Base-by-base conservation (phyloP, 2,888 invertebrate genomes). In the Drosophila peninsularis region DNA sequence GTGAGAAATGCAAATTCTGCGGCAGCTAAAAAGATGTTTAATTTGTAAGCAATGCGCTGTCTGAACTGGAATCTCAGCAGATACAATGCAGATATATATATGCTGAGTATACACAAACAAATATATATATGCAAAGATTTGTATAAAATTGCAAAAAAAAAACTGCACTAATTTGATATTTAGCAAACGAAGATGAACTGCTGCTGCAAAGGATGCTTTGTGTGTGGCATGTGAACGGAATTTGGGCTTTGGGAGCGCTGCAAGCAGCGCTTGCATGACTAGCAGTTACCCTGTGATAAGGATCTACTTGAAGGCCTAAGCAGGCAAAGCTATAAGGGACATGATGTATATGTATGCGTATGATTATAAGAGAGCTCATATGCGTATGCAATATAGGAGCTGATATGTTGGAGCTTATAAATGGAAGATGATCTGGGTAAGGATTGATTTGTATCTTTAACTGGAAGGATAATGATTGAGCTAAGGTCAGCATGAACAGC, bases 1-100 rank as follows among this genome's bases (percentile, higher is more conserved):
- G 69, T 83, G 88, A 81, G 85, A 89, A 86, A 86, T 86, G 89
- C 85, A 89, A 86, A 86, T 86, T 89, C 27, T 85, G 72, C 63
- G 67, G 53, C 45, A 55, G 57, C 66, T 53, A 72, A 86, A 70
- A 78, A 66, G 60, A 61, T 68, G 60, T 57, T 71, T 78, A 88
- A 88, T 84, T 84, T 80, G 84, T 88, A 67, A 71, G 82, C 75
- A 61, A 60, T 71, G 49, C 71, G 54, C 63, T 41, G 41, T 30
- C 52, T 56, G 69, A 78, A 83, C 73, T 61, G 63, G 75, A 74
- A 69, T 34, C 49, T 52, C 54, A 41, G 19, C 53, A 57, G 41
- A 49, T 61, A 57, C 47, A 63, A 54, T 39, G 56, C 55, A 39
- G 21, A 42, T 21, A 30, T 24, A 4, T 39, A 45, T 17, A 52